Evolutionary conservation across 2,888 invertebrate genomes (phyloP), one percentile per base, ranked within the genome.

Genomic region (Synergus itoensis): DNA sequence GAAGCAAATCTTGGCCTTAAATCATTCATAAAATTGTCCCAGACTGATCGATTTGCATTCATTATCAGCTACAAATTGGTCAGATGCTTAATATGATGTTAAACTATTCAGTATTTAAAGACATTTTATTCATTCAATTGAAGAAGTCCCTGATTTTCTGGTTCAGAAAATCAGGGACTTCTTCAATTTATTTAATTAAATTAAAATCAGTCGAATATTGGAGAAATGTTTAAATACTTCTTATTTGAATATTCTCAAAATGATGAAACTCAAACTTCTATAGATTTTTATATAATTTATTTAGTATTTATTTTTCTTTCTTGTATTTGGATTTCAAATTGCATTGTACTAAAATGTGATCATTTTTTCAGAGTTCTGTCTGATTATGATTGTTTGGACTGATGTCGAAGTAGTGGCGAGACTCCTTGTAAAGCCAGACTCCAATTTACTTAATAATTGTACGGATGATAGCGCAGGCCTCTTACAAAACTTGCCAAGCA

Each of bases 401-500:
- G 69, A 48, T 69, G 41, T 18, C 40, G 40, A 40, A 65, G 65
- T 11, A 41, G 65, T n/a, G 11, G 41, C 41, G 11, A 65, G 65
- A 65, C 65, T 65, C n/a, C 40, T 65, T 60, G 16, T 28, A 73
- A 28, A 45, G 4, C n/a, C 12, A 48, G 53, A 69, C 69, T 69
- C n/a, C 48, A 69, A 53, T 69, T 48, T 69, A 28, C 16, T 16
- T 36, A 28, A 69, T 45, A 53, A 53, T 73, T 36, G 53, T 53
- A 53, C 11, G 36, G 14, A 73, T 53, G 36, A 73, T 48, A 53
- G 73, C 3, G 36, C 28, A 73, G 48, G 18, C 73, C 48, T 73
- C 73, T 73, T 73, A 28, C 5, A 73, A 53, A 69, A 53, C 53
- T 73, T 73, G 48, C 36, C 73, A 73, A 73, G 73, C 53, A 53